These are phyloP conservation scores for Drosophila funebris DNA, from an alignment of 1,140 invertebrate species.

Conservation along the genomic window DNA sequence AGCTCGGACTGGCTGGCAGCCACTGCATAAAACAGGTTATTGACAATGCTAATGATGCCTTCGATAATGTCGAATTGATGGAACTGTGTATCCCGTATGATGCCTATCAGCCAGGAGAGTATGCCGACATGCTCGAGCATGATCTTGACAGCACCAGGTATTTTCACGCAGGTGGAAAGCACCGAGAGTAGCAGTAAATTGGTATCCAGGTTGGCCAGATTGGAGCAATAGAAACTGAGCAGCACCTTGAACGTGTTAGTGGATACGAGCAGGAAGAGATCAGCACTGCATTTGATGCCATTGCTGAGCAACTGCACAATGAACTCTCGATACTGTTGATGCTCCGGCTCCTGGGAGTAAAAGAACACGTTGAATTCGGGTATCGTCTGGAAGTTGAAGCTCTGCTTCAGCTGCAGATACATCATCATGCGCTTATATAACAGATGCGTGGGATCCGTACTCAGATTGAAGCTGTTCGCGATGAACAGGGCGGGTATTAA, in stretches of 20 bases:
- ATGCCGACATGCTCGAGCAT: slow-evolving; percentile 87
- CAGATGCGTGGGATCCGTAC: slow-evolving; percentile 86
- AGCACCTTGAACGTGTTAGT: slow-evolving; percentile 87
- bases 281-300: slow-evolving; percentile 86
- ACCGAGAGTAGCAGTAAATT: slow-evolving; percentile 86
- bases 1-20: slow-evolving; percentile 60
- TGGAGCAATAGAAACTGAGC: slow-evolving; percentile 84
- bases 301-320: slow-evolving; percentile 87
- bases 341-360: slow-evolving; percentile 87
- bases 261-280: slow-evolving; percentile 86
- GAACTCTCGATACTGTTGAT: slow-evolving; percentile 86
- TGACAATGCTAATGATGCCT: slow-evolving; percentile 76
- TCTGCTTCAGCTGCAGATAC: slow-evolving; percentile 88
- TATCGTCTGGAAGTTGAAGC: slow-evolving; percentile 87
- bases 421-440: slow-evolving; percentile 87
- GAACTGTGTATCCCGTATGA: slow-evolving; percentile 70
- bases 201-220: slow-evolving; percentile 50
- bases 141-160: slow-evolving; percentile 86
- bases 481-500: slow-evolving; percentile 87
- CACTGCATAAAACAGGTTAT: slow-evolving; percentile 77
- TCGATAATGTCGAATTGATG: slow-evolving; percentile 82
- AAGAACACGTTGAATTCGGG: slow-evolving; percentile 90
- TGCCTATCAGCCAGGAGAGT: slow-evolving; percentile 86
- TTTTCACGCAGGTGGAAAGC: slow-evolving; percentile 85
- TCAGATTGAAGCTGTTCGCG: slow-evolving; percentile 86